Evolutionary conservation across 2,113 vertebrate genomes (phyloP), one percentile per base, ranked within the genome.

Genomic region (Paramisgurnus dabryanus): DNA sequence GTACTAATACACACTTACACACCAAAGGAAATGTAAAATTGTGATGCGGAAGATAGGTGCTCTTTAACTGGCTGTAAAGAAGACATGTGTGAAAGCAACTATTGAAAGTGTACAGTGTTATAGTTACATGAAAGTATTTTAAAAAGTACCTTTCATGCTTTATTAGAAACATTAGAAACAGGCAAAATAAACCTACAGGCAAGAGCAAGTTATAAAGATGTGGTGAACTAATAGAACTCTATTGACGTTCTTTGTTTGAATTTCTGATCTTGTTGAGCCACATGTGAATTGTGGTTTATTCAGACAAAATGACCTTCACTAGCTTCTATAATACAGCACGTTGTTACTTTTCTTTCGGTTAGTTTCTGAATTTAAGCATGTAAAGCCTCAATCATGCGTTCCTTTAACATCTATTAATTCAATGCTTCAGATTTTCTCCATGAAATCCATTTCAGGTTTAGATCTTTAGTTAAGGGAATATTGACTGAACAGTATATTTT

Each of bases 401-500:
- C 67, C 83, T 87, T 82, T 80, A 86, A 89, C 87, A 87, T 88
- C 84, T 91, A 88, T 89, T 89, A 90, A 87, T 91, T 90, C 85
- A 81, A 45, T 73, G 72, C 86, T 86, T 89, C 82, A 64, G 67
- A 86, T 88, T 88, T 85, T 85, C 75, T 80, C 81, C 84, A 78
- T 73, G 79, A 87, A 89, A 85, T 80, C 83, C 84, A 81, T 90
- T 90, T 84, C 87, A 72, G 81, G 86, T 90, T 87, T 87, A 90
- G 83, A 84, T 86, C 88, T 66, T 67, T 82, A 83, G 88, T 88
- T 88, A 89, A 89, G 87, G 89, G 87, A 90, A 91, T 88, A 89
- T 89, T 89, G 90, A 90, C 88, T 90, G 68, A 80, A 88, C 79
- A 89, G 89, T 89, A 92, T 88, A 87, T 18, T 91, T 92, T 91